Conservation (phyloP, 2,888 invertebrate species). For the Napeogenes inachia region DNA sequence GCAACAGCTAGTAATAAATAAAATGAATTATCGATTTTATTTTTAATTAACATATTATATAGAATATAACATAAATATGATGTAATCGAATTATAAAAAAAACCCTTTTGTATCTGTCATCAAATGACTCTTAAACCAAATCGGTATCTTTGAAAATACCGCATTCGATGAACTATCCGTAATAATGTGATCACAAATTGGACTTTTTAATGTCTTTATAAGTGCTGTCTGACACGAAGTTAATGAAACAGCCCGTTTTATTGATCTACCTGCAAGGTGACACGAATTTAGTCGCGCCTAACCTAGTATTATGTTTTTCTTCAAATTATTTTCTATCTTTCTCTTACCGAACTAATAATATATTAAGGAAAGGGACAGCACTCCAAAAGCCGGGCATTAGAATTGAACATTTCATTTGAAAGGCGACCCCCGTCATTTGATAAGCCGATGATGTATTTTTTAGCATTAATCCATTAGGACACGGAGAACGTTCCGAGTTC, state of each 20-base stretch:
- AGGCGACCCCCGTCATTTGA: constrained; percentile 70
- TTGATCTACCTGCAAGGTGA: constrained; percentile 74
- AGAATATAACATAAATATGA: too few species aligned
- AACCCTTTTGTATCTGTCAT: background rate
- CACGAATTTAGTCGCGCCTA: constrained; percentile 61
- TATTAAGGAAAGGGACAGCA: constrained; percentile 41
- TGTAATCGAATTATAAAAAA: too few species aligned
- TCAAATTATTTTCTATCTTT: constrained; percentile 57
- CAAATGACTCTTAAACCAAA: constrained; percentile 2
- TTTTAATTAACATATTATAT: too few species aligned
- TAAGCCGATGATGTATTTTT: constrained; percentile 68
- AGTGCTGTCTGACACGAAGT: constrained; percentile 67
- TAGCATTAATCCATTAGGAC: constrained; percentile 66
- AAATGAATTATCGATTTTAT: too few species aligned
- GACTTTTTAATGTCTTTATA: constrained; percentile 75
- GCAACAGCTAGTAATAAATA: too few species aligned
- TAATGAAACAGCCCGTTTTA: constrained; percentile 73
- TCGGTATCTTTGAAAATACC: constrained; percentile 10
- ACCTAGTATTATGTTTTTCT: constrained; percentile 72
- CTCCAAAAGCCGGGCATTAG: constrained; percentile 54
- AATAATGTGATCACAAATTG: constrained; percentile 47
- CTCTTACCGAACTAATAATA: constrained; percentile 32
- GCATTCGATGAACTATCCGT: constrained; percentile 13
- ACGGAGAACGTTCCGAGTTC: constrained; percentile 50
- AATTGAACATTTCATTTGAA: constrained; percentile 68